Evolutionary conservation across 1,140 invertebrate species (phyloP).

Genomic region (Apis mellifera): DNA sequence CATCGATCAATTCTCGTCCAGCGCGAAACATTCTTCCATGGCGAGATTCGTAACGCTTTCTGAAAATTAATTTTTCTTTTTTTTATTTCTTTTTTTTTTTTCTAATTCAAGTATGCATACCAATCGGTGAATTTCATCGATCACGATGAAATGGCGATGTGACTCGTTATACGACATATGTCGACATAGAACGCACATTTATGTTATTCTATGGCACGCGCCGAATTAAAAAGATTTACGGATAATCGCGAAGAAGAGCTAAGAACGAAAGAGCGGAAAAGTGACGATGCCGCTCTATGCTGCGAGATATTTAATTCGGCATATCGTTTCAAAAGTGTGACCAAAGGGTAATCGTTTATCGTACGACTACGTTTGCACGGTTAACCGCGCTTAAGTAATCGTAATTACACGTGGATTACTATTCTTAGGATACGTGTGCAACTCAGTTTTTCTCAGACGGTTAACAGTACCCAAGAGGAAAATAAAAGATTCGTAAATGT

Average conservation of each 20-base stretch:
- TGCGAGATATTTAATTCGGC: slow-evolving; percentile 28
- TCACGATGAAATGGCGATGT: slow-evolving; percentile 20
- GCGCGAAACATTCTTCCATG: neutral
- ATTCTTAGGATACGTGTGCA: neutral
- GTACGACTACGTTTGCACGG: neutral
- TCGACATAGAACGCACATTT: slow-evolving; percentile 1
- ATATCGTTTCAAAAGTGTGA: neutral
- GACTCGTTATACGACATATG: neutral
- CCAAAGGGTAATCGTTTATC: neutral
- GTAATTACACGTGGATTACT: neutral
- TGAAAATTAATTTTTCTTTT: neutral
- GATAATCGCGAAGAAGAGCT: neutral
- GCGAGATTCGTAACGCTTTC: slow-evolving; percentile 8
- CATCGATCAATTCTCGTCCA: neutral
- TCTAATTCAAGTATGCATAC: too few relatives aligned
- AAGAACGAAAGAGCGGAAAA: neutral
- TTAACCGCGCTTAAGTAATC: neutral
- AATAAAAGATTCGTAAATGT: neutral
- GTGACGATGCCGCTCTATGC: neutral
- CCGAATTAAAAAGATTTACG: slow-evolving; percentile 19
- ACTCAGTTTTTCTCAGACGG: neutral
- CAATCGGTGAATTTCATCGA: neutral
- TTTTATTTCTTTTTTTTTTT: neutral
- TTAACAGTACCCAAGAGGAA: neutral
- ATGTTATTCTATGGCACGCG: slow-evolving; percentile 8